Evolutionary conservation across 2,888 invertebrate genomes (phyloP), one percentile per base, ranked within the genome.

Genomic region (Ferrisia virgata): DNA sequence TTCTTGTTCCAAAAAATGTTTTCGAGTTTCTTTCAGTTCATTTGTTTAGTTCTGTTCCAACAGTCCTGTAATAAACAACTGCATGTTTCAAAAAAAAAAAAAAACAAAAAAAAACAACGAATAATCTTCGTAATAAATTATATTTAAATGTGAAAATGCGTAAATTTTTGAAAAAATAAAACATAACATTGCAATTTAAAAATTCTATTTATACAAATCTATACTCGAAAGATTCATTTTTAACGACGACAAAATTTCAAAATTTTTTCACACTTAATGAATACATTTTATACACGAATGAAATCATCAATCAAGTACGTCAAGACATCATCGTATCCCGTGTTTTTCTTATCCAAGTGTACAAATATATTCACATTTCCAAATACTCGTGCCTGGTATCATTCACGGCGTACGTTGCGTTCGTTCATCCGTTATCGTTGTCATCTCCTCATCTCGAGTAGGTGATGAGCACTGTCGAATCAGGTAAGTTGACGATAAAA

Each of bases 81-180:
- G n/a, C n/a, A n/a, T n/a, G n/a, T n/a, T 36, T 36, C 36, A 36
- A 36, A 2, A 5, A 13, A 9, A 43, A 43, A 43, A 43, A 43
- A 15, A 43, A 43, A 43, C 43, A 64, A 6, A 64, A 28, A 1
- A 64, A 64, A 64, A 64, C 28, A 64, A 64, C 47, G 4, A 18
- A 47, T 15, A n/a, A n/a, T 43, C 47, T 72, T 72, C 33, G 72
- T 33, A 33, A 18, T 72, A n/a, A 72, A 72, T 31, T 28, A 33
- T 72, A 72, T 72, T 72, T 72, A 72, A 72, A 47, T 47, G 72
- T 72, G 72, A 72, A 72, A 72, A 72, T 72, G 33, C 72, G 72
- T 72, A 72, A 72, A 72, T 36, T 72, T 72, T 15, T 72, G 72
- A 13, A n/a, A n/a, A n/a, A 72, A 72, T 72, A 72, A 72, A 72